Evolutionary conservation across 2,113 vertebrate genomes (phyloP).

Genomic region (Nannobrachium achirus): DNA sequence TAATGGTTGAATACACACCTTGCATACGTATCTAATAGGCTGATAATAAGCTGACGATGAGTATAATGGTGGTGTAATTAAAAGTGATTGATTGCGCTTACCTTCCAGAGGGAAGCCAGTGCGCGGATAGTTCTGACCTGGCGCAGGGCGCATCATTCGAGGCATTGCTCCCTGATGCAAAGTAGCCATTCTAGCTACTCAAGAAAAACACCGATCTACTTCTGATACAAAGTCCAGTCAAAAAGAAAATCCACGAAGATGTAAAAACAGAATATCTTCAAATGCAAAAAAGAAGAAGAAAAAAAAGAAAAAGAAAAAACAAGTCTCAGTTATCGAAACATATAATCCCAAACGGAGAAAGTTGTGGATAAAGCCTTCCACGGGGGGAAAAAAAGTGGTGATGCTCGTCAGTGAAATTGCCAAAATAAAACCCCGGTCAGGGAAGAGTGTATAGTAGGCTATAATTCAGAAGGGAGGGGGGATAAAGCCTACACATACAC

Average conservation of each 20-base stretch:
- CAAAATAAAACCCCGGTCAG: conserved; percentile 22
- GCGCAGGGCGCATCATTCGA: conserved; percentile 95
- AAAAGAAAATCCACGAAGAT: conserved; percentile 23
- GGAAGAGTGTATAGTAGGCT: conserved; percentile 21
- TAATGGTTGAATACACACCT: no score
- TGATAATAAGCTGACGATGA: conserved; percentile 21
- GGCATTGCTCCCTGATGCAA: conserved; percentile 89
- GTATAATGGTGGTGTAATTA: conserved; percentile 31
- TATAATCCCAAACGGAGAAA: conserved; percentile 71
- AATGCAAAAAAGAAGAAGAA: conserved; percentile 36
- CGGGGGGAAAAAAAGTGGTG: conserved; percentile 32
- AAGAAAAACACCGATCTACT: conserved; percentile 33
- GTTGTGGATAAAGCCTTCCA: conserved; percentile 60
- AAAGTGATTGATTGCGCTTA: conserved; percentile 73
- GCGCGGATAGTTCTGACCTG: conserved; percentile 95
- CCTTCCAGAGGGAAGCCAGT: conserved; percentile 97
- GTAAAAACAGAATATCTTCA: conserved; percentile 39
- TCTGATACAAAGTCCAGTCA: conserved; percentile 60
- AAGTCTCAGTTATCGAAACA: no score
- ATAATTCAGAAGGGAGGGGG: conserved; percentile 15
- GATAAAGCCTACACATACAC: conserved; percentile 11
- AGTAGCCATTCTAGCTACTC: conserved; percentile 83
- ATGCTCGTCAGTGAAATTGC: conserved; percentile 39
- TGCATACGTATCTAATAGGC: not conserved
- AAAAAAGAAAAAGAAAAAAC: no score